A percentile compares a stretch with the other conserved stretches of the same genome.
These are phyloP conservation scores for Drosophila grimshawi DNA, from an alignment of 1,140 invertebrate species.

Conservation along the genomic window DNA sequence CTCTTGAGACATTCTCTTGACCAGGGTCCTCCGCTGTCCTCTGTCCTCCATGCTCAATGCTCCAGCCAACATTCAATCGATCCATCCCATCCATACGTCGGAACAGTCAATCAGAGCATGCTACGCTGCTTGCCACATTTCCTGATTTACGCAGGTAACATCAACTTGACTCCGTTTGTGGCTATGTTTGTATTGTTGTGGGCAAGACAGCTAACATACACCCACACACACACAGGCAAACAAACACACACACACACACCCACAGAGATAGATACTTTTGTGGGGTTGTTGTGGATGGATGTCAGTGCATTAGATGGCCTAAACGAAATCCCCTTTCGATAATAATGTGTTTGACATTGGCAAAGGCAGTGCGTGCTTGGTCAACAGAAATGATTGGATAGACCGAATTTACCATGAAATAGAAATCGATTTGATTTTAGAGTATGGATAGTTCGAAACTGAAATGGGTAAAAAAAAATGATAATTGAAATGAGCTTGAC, in stretches of 20 bases:
- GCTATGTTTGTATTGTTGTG: conserved; percentile 63
- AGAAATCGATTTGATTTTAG: conserved; percentile 32
- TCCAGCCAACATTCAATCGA: neutral
- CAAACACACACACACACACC: conserved; percentile 5
- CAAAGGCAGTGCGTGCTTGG: conserved; percentile 48
- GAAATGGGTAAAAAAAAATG: neutral
- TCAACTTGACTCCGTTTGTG: conserved; percentile 48
- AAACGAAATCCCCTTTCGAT: conserved; percentile 39
- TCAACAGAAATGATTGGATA: conserved; percentile 53
- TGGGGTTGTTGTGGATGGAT: conserved; percentile 42
- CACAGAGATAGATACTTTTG: neutral
- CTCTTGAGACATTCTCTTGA: conserved; percentile 59
- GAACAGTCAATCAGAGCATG: conserved; percentile 68
- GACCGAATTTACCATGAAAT: conserved; percentile 19
- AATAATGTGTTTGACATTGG: conserved; percentile 41
- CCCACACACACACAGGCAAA: neutral
- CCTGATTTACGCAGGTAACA: conserved; percentile 77
- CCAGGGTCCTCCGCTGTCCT: conserved; percentile 29
- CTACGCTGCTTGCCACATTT: conserved; percentile 53
- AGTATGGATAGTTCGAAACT: conserved; percentile 10
- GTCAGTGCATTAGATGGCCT: conserved; percentile 46
- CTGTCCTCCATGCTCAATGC: neutral
- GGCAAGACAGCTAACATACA: conserved; percentile 49
- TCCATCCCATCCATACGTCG: conserved; percentile 44
- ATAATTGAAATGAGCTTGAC: neutral